These are phyloP conservation scores for Phaenicophaeus curvirostris DNA, from an alignment of 2,797 vertebrate species.

Conservation along the genomic window DNA sequence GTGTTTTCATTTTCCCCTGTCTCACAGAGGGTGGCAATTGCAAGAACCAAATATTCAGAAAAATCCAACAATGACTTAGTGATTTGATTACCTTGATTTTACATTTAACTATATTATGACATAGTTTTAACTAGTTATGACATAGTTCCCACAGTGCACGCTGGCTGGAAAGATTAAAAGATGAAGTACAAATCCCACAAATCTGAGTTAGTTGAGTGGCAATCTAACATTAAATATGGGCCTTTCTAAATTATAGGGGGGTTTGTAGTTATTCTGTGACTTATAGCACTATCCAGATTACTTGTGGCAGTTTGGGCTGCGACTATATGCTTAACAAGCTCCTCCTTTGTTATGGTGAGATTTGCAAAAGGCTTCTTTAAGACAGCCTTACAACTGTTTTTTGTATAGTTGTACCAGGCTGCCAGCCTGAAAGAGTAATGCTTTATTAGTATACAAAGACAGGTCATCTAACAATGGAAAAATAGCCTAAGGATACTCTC, in stretches of 20 bases:
- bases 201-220: background rate
- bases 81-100: background rate
- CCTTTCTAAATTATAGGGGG: background rate
- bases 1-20: background rate
- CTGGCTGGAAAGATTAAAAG: background rate
- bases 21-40: background rate
- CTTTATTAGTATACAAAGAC: conserved; percentile 40
- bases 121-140: no score
- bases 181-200: background rate
- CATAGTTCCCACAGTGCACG: no score
- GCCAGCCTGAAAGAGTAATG: conserved; percentile 21
- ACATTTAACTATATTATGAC: background rate
- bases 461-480: conserved; percentile 45
- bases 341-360: background rate
- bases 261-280: background rate
- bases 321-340: background rate
- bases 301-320: background rate
- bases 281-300: background rate
- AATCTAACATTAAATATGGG: background rate
- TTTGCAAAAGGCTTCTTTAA: background rate
- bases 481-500: conserved; percentile 48
- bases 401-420: background rate
- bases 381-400: background rate
- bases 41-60: background rate
- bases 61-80: background rate